phyloP scores from a whole-genome alignment of 1,140 invertebrate genomes.

The Heliconius himera region DNA sequence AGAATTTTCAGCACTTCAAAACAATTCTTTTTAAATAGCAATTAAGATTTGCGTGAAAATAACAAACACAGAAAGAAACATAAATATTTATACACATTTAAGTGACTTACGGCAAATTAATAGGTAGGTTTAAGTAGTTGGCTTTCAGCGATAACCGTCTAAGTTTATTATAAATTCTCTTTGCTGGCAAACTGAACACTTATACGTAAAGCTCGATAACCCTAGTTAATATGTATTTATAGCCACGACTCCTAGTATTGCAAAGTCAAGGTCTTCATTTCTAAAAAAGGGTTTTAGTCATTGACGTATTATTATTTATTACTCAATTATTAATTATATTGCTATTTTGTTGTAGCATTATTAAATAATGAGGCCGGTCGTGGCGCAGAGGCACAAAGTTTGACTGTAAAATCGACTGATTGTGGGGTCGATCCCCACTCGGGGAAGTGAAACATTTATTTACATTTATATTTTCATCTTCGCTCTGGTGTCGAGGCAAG shows the following conservation, averaged over 20 bases:
- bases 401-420: too few relatives aligned
- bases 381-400: too few relatives aligned
- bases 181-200: constrained; percentile 22
- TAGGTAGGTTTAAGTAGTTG: constrained; percentile 19
- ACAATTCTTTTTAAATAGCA: background rate
- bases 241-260: background rate
- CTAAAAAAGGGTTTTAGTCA: background rate
- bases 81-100: background rate
- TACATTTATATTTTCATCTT: too few relatives aligned
- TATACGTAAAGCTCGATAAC: constrained; percentile 25
- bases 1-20: background rate
- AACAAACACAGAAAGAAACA: background rate
- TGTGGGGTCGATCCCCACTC: too few relatives aligned
- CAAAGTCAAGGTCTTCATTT: constrained; percentile 21
- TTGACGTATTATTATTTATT: constrained; percentile 6
- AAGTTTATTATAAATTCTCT: constrained; percentile 36
- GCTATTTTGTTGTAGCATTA: background rate
- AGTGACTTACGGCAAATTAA: background rate
- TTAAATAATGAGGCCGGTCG: too few relatives aligned
- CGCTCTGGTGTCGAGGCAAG: too few relatives aligned
- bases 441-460: too few relatives aligned
- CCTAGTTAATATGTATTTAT: constrained; percentile 16
- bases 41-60: background rate
- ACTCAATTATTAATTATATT: background rate
- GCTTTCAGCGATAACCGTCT: constrained; percentile 37